These are phyloP conservation scores for Nyctibius grandis DNA, from an alignment of 2,797 vertebrate species.

Conservation along the genomic window DNA sequence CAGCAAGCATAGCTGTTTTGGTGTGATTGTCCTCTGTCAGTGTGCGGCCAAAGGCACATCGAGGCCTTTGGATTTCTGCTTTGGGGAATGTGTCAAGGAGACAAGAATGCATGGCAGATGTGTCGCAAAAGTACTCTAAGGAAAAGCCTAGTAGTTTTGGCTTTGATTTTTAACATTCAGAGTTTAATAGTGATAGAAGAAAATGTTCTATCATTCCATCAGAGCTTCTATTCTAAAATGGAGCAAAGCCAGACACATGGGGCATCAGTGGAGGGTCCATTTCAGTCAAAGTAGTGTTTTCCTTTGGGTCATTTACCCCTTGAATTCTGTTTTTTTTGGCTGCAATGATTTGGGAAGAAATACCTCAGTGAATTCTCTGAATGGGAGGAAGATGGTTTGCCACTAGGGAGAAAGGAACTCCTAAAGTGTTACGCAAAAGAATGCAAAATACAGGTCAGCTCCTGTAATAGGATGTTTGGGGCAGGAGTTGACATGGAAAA, in stretches of 20 bases:
- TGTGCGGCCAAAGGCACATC: background rate
- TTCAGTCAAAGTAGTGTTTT: background rate
- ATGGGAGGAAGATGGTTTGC: background rate
- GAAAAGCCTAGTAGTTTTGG: background rate
- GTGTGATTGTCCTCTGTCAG: background rate
- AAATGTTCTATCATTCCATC: background rate
- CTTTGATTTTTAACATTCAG: background rate
- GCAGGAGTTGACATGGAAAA: background rate
- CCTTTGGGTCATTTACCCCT: background rate
- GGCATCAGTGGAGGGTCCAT: background rate
- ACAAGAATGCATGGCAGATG: conserved; percentile 2
- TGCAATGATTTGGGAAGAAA: background rate
- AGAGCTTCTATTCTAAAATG: background rate
- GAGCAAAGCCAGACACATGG: background rate
- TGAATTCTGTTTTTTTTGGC: background rate
- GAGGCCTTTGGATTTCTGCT: background rate
- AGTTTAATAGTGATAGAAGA: background rate
- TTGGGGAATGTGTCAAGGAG: background rate
- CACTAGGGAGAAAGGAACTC: background rate
- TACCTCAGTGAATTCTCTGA: background rate
- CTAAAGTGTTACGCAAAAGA: background rate
- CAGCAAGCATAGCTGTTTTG: background rate
- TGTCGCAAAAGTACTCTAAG: conserved; percentile 53
- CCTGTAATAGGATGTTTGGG: background rate
- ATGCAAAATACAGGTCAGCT: background rate